Conservation (phyloP, 92 coral and sea anemone genomes). For the Palythoa heliodiscus region DNA sequence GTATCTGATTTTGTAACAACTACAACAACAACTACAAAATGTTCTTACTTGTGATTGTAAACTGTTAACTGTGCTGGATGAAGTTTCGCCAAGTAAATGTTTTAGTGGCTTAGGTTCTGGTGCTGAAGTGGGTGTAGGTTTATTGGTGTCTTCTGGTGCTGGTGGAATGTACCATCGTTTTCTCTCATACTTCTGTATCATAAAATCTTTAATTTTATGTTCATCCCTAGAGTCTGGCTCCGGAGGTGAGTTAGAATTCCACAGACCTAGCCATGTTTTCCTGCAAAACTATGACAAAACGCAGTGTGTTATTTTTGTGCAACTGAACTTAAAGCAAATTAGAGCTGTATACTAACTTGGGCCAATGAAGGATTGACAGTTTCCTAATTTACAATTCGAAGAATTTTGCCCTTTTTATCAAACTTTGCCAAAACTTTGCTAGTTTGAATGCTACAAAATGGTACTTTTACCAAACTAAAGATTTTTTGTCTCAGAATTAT, state of each 20-base stretch:
- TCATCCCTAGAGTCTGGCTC: conserved; percentile 99
- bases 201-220: conserved; percentile 94
- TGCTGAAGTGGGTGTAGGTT: conserved; percentile 53
- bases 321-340: too few relatives aligned
- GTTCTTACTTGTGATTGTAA: conserved; percentile 30
- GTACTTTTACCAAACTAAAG: too few relatives aligned
- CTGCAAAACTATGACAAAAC: conserved; percentile 73
- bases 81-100: conserved; percentile 88
- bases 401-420: too few relatives aligned
- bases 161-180: conserved; percentile 98
- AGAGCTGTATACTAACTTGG: too few relatives aligned
- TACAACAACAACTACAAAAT: neutral
- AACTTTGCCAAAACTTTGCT: too few relatives aligned
- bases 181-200: conserved; percentile 96
- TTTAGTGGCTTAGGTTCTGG: conserved; percentile 96
- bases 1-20: neutral
- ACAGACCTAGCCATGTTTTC: conserved; percentile 97
- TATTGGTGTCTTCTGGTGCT: conserved; percentile 68
- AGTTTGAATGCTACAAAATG: too few relatives aligned
- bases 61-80: conserved; percentile 59
- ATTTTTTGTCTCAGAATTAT: too few relatives aligned
- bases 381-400: too few relatives aligned
- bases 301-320: too few relatives aligned
- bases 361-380: too few relatives aligned
- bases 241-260: conserved; percentile 90